Conservation (phyloP, 2,888 invertebrate genomes). For the Cyclophora punctaria region DNA sequence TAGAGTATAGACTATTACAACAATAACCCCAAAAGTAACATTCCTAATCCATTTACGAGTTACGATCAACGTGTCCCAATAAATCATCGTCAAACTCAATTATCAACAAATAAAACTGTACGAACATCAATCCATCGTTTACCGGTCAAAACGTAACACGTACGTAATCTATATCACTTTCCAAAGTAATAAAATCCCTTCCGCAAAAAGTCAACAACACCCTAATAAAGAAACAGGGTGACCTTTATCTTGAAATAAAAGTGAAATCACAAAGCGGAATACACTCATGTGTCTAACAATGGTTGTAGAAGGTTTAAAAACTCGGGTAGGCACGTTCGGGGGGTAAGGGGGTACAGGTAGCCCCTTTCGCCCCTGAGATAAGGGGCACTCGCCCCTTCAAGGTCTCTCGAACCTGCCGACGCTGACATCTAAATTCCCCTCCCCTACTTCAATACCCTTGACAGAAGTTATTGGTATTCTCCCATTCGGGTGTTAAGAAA, state of each 20-base stretch:
- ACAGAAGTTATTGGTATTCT: slow-evolving; percentile 15
- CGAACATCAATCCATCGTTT: background rate
- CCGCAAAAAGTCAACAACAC: slow-evolving; percentile 4
- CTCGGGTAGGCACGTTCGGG: slow-evolving; percentile 44
- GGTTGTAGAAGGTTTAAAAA: slow-evolving; percentile 39
- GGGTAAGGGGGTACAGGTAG: background rate
- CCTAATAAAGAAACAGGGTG: slow-evolving; percentile 14
- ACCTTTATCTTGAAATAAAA: slow-evolving; percentile 13
- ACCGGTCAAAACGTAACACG: background rate
- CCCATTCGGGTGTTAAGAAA: background rate
- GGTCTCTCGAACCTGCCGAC: slow-evolving; percentile 39
- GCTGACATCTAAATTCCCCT: slow-evolving; percentile 37
- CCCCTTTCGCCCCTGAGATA: slow-evolving; percentile 23
- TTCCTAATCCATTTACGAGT: too few relatives aligned
- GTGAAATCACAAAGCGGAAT: slow-evolving; percentile 22
- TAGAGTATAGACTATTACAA: too few relatives aligned
- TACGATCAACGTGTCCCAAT: background rate
- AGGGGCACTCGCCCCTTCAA: slow-evolving; percentile 28
- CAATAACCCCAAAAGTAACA: too few relatives aligned
- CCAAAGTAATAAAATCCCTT: background rate
- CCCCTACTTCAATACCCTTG: slow-evolving; percentile 25
- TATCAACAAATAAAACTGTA: background rate
- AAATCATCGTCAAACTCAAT: background rate
- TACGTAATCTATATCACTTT: background rate
- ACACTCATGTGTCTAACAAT: slow-evolving; percentile 17